Evolutionary conservation across 37 sponge, comb jelly and placozoan species (phyloP), one percentile per base, ranked within the genome.

Genomic region (Ephydatia muelleri): DNA sequence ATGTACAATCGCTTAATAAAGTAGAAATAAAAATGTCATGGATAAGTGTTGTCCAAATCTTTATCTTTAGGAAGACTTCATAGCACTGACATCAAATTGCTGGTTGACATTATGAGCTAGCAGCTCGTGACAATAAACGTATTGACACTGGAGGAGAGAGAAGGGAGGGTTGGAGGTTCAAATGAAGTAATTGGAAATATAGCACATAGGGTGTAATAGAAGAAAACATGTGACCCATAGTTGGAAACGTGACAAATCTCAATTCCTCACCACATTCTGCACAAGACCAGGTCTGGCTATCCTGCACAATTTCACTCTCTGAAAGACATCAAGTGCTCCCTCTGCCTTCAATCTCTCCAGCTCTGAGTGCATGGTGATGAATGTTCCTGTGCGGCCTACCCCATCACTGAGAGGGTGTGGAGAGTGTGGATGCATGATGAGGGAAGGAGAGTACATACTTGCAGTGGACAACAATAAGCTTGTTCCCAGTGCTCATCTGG

Each of bases 281-380:
- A 93, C 91, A 39, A 93, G 81, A 14, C 86, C 72, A 19, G 67
- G 29, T 43, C 91, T 32, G 31, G 83, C 79, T 23, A 85, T 80
- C 36, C 94, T 85, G 38, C 83, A 77, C 35, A 73, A 39, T 76
- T 89, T 93, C 68, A 90, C 67, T 31, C 73, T 28, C 67, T 89
- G 86, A 69, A 93, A 93, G 77, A 90, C 72, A 65, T 93, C 91
- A 27, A 90, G 82, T n/a, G 77, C 72, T n/a, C 80, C 84, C 57
- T 93, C 94, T 22, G 80, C 75, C 47, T 93, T 93, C 69, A 93
- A 72, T 25, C 91, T 74, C 78, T 93, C 94, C 64, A 93, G 37
- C 38, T 82, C 81, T 23, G 87, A 84, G 72, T 85, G 71, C 28
- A 93, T 73, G 28, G 39, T 43, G 16, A 80, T 31, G 76, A 90